Percentiles rank a stretch among this genome's conserved stretches.
Conservation (phyloP, 2,888 invertebrate species). For the Scelioninae gen. 1 region DNA sequence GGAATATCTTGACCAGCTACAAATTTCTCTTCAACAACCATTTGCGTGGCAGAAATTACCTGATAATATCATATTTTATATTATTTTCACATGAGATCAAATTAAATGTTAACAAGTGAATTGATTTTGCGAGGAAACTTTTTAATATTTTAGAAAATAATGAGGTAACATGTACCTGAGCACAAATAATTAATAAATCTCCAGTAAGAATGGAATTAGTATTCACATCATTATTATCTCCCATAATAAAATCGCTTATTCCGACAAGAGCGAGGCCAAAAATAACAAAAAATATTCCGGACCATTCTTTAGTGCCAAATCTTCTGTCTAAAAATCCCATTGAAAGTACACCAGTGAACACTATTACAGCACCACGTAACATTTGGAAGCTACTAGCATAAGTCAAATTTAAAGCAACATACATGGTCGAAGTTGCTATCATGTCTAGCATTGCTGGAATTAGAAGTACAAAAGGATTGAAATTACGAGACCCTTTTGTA, state of each 20-base stretch:
- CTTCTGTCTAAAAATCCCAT: conserved; percentile 90
- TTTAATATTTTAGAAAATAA: background rate
- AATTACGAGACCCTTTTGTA: conserved; percentile 90
- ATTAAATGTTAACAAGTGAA: background rate
- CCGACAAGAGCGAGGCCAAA: conserved; percentile 90
- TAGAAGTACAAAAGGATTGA: conserved; percentile 92
- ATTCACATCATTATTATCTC: conserved; percentile 82
- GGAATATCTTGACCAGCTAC: conserved; percentile 93
- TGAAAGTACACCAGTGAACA: conserved; percentile 95
- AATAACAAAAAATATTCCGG: conserved; percentile 90
- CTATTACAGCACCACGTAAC: conserved; percentile 95
- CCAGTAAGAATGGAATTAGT: conserved; percentile 92
- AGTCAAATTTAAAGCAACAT: conserved; percentile 95
- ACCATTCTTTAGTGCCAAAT: conserved; percentile 89
- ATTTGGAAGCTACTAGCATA: conserved; percentile 98
- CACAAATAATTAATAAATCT: conserved; percentile 90
- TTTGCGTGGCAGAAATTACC: conserved; percentile 94
- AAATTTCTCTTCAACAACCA: conserved; percentile 97
- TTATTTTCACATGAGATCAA: too few relatives aligned
- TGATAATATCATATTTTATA: conserved; percentile 77
- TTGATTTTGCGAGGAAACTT: background rate
- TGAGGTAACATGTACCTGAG: conserved; percentile 85
- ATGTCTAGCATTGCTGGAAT: conserved; percentile 96
- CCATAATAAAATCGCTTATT: conserved; percentile 88
- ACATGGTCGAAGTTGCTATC: conserved; percentile 94